A percentile compares a stretch with the other conserved stretches of the same genome.
These are phyloP conservation scores for Unio delphinus DNA, from an alignment of 2,888 invertebrate genomes.

Conservation along the genomic window DNA sequence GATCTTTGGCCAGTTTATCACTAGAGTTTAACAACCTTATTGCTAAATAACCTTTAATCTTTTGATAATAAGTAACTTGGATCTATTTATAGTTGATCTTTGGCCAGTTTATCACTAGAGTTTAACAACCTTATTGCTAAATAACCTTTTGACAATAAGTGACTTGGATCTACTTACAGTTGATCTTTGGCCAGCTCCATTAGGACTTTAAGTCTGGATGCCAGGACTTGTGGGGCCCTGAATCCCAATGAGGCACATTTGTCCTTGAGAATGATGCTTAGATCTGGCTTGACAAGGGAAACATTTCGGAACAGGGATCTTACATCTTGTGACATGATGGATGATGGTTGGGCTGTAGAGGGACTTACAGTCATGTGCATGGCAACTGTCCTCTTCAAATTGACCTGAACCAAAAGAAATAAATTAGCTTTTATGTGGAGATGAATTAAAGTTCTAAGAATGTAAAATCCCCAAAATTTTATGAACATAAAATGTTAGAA, in stretches of 20 bases:
- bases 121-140: background rate
- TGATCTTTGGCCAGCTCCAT: conserved; percentile 66
- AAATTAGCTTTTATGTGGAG: background rate
- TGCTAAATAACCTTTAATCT: too few species aligned
- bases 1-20: too few species aligned
- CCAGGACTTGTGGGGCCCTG: conserved; percentile 65
- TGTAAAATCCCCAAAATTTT: too few species aligned
- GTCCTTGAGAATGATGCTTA: conserved; percentile 62
- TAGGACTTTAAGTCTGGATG: conserved; percentile 63
- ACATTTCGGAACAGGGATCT: conserved; percentile 65
- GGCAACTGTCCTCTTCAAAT: conserved; percentile 50
- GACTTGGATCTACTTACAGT: conserved; percentile 57
- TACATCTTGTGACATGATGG: conserved; percentile 57
- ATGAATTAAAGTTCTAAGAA: too few species aligned
- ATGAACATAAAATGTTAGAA: too few species aligned
- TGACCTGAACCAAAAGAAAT: conserved; percentile 50
- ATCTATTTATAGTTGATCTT: too few species aligned
- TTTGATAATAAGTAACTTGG: too few species aligned
- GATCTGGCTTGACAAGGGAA: conserved; percentile 65
- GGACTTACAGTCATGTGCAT: conserved; percentile 64
- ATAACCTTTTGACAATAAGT: background rate
- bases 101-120: too few species aligned
- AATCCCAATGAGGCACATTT: conserved; percentile 68
- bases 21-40: too few species aligned
- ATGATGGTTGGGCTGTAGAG: conserved; percentile 30